A percentile compares a stretch with the other conserved stretches of the same genome.
phyloP scores from a whole-genome alignment of 2,888 invertebrate genomes.

The Pseudococcus viburni region DNA sequence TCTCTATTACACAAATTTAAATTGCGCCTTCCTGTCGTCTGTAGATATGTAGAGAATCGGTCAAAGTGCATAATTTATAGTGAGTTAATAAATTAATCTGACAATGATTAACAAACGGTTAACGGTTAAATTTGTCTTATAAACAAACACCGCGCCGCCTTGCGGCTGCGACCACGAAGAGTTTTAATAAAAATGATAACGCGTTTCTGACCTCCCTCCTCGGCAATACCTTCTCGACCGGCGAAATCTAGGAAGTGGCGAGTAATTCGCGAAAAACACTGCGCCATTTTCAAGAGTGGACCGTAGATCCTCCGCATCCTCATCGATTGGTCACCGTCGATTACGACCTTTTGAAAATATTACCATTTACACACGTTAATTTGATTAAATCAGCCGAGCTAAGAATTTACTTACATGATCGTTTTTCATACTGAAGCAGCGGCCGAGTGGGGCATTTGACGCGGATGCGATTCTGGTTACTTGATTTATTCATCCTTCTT shows the following conservation, averaged over 20 bases:
- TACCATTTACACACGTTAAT: not conserved
- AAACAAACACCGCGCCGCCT: constrained; percentile 21
- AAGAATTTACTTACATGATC: not conserved
- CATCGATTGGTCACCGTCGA: not conserved
- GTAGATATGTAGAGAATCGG: constrained; percentile 56
- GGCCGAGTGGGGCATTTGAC: no score
- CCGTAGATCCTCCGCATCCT: not conserved
- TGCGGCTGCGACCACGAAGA: not conserved
- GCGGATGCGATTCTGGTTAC: not conserved
- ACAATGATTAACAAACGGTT: constrained; percentile 63
- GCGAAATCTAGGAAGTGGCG: not conserved
- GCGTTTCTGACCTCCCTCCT: not conserved
- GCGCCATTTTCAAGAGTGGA: not conserved
- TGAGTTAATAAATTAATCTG: constrained; percentile 64
- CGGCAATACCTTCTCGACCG: no score
- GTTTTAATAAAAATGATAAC: constrained; percentile 14
- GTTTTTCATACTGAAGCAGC: no score
- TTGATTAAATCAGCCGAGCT: no score
- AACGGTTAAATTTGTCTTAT: constrained; percentile 58
- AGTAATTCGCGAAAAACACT: not conserved
- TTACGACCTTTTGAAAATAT: not conserved
- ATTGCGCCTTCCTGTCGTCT: constrained; percentile 65
- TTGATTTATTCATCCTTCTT: constrained; percentile 31
- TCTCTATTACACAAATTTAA: constrained; percentile 63
- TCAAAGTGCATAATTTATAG: constrained; percentile 64